A percentile compares a stretch with the other conserved stretches of the same genome.
Evolutionary conservation across 1,140 invertebrate species (phyloP).

Genomic region (Hylaeus anthracinus): DNA sequence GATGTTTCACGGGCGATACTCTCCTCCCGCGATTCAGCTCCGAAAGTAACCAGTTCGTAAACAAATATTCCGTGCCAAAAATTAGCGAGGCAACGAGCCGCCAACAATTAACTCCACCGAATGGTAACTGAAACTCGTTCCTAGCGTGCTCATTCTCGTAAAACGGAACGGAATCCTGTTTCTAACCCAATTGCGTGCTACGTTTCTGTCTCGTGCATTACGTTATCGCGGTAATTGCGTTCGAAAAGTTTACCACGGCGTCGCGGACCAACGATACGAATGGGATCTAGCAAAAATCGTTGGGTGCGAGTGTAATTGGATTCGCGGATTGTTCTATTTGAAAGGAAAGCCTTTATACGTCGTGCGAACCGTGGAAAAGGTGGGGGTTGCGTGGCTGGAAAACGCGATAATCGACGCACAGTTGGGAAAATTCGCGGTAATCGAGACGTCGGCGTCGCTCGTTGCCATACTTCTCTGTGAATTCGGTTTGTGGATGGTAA

Average conservation of each 20-base stretch:
- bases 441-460: neutral
- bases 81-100: neutral
- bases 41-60: neutral
- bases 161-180: neutral
- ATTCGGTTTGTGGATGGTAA: conserved; percentile 35
- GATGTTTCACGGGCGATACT: too few relatives aligned
- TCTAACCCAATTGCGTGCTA: conserved; percentile 19
- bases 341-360: neutral
- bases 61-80: neutral
- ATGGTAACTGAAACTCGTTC: neutral
- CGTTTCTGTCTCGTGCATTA: conserved; percentile 20
- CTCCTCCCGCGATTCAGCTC: too few relatives aligned
- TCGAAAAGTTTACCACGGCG: neutral
- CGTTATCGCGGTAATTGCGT: conserved; percentile 29
- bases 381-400: conserved; percentile 31
- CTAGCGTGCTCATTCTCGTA: neutral
- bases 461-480: conserved; percentile 42
- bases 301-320: conserved; percentile 10
- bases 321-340: neutral
- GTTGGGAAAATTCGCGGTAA: conserved; percentile 58
- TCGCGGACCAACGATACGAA: neutral
- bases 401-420: conserved; percentile 40
- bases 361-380: conserved; percentile 24
- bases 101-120: neutral
- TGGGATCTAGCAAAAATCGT: neutral